Evolutionary conservation across 1,140 invertebrate genomes (phyloP).

Genomic region (Drosophila asahinai): DNA sequence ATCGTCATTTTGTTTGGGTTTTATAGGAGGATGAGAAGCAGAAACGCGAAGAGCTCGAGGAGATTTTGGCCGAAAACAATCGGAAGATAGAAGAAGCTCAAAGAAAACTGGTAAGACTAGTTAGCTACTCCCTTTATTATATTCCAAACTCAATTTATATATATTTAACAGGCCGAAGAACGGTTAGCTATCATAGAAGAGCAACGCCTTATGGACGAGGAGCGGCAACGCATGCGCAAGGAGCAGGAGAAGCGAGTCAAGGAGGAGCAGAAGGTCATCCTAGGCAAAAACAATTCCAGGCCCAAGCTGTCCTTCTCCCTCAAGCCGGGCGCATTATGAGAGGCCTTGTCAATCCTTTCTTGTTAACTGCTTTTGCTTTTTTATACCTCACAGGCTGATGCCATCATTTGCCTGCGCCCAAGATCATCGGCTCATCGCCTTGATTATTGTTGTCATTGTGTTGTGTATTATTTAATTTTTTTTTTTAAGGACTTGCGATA

Average conservation of each 20-base stretch:
- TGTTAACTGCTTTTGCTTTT: constrained; percentile 71
- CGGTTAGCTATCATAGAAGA: constrained; percentile 98
- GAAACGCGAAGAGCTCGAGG: constrained; percentile 97
- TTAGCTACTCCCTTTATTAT: background rate
- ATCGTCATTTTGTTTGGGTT: constrained; percentile 78
- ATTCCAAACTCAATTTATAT: background rate
- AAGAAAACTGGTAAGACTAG: constrained; percentile 93
- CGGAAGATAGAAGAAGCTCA: constrained; percentile 98
- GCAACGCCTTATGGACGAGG: constrained; percentile 97
- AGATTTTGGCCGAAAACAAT: constrained; percentile 99
- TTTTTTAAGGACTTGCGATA: constrained; percentile 32
- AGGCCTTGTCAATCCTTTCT: constrained; percentile 30
- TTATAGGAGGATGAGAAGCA: constrained; percentile 97
- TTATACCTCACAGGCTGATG: constrained; percentile 40
- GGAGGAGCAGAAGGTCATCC: constrained; percentile 98
- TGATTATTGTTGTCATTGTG: constrained; percentile 64
- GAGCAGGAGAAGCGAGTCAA: constrained; percentile 96
- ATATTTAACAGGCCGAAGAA: constrained; percentile 92
- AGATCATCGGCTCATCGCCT: constrained; percentile 36
- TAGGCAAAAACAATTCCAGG: constrained; percentile 98
- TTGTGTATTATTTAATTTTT: constrained; percentile 48
- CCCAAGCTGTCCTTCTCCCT: constrained; percentile 97
- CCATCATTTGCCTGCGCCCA: constrained; percentile 51
- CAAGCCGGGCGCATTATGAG: constrained; percentile 90
- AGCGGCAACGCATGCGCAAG: constrained; percentile 95